phyloP scores from a whole-genome alignment of 2,888 invertebrate species.

The Agrotis segetum region DNA sequence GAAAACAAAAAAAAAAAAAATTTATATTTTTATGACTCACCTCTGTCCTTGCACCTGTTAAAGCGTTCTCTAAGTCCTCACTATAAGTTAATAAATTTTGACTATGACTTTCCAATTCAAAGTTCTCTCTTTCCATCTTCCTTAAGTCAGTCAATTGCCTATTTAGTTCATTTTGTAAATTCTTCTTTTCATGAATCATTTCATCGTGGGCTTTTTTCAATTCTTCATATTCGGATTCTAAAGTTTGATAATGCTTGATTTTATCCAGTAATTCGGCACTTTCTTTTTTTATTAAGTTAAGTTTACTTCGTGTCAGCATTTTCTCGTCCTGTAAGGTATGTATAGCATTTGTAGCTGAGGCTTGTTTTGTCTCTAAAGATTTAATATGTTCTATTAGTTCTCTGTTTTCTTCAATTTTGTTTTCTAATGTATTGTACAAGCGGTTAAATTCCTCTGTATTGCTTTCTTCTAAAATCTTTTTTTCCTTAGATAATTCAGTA shows the following conservation, averaged over 20 bases:
- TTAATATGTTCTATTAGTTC: slow-evolving; percentile 70
- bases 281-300: slow-evolving; percentile 74
- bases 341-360: slow-evolving; percentile 27
- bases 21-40: slow-evolving; percentile 66
- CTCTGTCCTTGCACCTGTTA: slow-evolving; percentile 78
- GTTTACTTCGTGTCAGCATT: slow-evolving; percentile 64
- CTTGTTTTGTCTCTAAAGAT: slow-evolving; percentile 67
- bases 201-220: slow-evolving; percentile 70
- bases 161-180: slow-evolving; percentile 72
- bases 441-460: slow-evolving; percentile 74
- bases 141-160: slow-evolving; percentile 67
- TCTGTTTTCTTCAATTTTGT: slow-evolving; percentile 76
- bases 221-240: slow-evolving; percentile 74
- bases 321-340: slow-evolving; percentile 73
- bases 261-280: slow-evolving; percentile 73
- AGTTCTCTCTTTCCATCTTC: slow-evolving; percentile 74
- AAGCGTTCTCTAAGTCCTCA: slow-evolving; percentile 78
- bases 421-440: slow-evolving; percentile 72
- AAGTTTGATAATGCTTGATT: slow-evolving; percentile 72
- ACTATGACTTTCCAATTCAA: slow-evolving; percentile 72
- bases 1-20: too few relatives aligned
- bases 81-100: slow-evolving; percentile 73
- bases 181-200: slow-evolving; percentile 75
- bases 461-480: slow-evolving; percentile 64
- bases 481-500: slow-evolving; percentile 69